Evolutionary conservation across 2,888 invertebrate genomes (phyloP).

Genomic region (Parasteatoda lunata): DNA sequence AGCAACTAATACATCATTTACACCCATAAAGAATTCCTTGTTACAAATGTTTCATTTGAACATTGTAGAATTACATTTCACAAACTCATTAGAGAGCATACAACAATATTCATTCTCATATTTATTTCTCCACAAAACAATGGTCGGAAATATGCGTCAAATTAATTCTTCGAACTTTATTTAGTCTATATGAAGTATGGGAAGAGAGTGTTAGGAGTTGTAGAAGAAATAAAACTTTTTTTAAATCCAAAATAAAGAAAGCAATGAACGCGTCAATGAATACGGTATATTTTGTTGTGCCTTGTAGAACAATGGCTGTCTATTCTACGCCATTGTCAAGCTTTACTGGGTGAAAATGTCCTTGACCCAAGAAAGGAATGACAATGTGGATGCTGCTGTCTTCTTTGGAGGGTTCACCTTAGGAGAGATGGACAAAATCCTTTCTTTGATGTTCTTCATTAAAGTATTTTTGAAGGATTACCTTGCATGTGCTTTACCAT

Average conservation of each 20-base stretch:
- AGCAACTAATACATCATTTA: too few relatives aligned
- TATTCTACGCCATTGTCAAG: conserved; percentile 50
- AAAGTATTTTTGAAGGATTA: conserved; percentile 11
- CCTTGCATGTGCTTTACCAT: conserved; percentile 21
- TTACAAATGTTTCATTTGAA: neutral
- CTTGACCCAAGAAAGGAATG: conserved; percentile 59
- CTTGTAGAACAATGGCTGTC: conserved; percentile 51
- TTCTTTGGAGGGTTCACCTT: conserved; percentile 25
- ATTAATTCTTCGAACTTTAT: neutral
- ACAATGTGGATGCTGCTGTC: conserved; percentile 42
- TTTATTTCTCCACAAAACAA: neutral
- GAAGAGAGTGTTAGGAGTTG: conserved; percentile 22
- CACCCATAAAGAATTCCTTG: too few relatives aligned
- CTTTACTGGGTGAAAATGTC: conserved; percentile 38
- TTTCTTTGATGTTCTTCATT: neutral
- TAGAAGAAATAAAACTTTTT: conserved; percentile 27
- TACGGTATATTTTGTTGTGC: conserved; percentile 38
- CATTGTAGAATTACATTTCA: neutral
- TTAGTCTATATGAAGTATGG: neutral
- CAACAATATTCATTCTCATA: neutral
- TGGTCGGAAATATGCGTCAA: neutral
- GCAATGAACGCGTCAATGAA: conserved; percentile 46
- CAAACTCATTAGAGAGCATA: neutral
- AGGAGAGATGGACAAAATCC: conserved; percentile 19
- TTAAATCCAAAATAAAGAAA: conserved; percentile 21